Conservation (phyloP, 1,140 invertebrate genomes). For the Drosophila navojoa region DNA sequence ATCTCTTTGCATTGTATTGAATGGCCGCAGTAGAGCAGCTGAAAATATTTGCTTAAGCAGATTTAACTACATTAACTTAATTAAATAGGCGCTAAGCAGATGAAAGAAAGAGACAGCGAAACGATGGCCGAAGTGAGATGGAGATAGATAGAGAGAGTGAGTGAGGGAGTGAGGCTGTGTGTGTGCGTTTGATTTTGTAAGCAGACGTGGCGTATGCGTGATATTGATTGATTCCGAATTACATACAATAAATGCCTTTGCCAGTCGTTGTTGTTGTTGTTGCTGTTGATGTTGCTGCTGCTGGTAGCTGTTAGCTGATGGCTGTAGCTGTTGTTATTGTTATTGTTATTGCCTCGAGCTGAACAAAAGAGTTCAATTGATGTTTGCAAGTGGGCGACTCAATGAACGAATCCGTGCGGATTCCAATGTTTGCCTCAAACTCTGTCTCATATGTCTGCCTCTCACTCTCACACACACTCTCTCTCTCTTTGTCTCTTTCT, state of each 20-base stretch:
- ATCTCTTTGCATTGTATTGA: slow-evolving; percentile 70
- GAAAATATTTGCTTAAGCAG: slow-evolving; percentile 81
- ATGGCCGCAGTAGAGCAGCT: slow-evolving; percentile 46
- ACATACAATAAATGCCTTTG: slow-evolving; percentile 70
- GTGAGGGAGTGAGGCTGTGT: slow-evolving; percentile 1
- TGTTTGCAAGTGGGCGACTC: slow-evolving; percentile 40
- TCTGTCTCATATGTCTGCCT: background rate
- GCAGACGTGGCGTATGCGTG: slow-evolving; percentile 48
- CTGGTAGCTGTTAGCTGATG: slow-evolving; percentile 8
- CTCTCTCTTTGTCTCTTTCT: slow-evolving; percentile 5
- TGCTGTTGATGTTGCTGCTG: slow-evolving; percentile 15
- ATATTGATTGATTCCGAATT: slow-evolving; percentile 78
- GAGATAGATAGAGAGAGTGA: slow-evolving; percentile 6
- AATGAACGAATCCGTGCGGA: slow-evolving; percentile 21
- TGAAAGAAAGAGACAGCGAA: slow-evolving; percentile 19
- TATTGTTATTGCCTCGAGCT: slow-evolving; percentile 41
- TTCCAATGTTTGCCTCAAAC: slow-evolving; percentile 18
- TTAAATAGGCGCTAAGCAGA: slow-evolving; percentile 80
- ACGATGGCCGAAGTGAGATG: background rate
- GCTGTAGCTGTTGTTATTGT: slow-evolving; percentile 9
- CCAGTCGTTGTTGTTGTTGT: slow-evolving; percentile 18
- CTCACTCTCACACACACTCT: background rate
- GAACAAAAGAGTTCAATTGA: slow-evolving; percentile 59
- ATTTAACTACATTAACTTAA: slow-evolving; percentile 83
- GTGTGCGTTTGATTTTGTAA: slow-evolving; percentile 33